Evolutionary conservation across 1,140 invertebrate genomes (phyloP), one percentile per base, ranked within the genome.

Genomic region (Lordiphosa collinella): DNA sequence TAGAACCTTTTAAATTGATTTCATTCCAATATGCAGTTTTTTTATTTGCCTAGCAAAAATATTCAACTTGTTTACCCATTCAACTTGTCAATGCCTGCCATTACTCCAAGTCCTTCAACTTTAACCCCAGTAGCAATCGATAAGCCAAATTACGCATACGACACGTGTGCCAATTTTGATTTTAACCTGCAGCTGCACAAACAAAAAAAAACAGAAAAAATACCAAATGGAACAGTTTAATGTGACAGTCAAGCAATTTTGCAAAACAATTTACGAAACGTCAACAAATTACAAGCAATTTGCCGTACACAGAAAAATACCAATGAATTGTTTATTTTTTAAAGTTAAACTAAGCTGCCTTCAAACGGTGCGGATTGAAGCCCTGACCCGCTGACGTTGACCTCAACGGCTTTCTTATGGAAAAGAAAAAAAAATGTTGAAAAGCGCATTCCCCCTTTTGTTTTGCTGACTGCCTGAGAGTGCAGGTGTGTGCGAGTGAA

Each of bases 141-240:
- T 79, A 55, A 79, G 75, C 75, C 70, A 75, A 82, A 79, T 79
- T 79, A 79, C 70, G 65, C 71, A 82, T 82, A 82, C 76, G 75
- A 75, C 75, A 79, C 75, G 75, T 79, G 59, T 75, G 50, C 38
- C 50, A 49, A 43, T 38, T 44, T 49, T 34, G 16, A 31, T 41
- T 52, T 11, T 35, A 36, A 16, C 59, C 43, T 48, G 29, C 51
- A 74, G 47, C 65, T 69, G 59, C 58, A 14, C 11, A 35, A 12
- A 31, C 10, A 16, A 9, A 10, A 8, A 18, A 9, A 16, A 11
- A 40, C 36, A 37, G 25, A 2, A 18, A 35, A 46, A 18, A 32
- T 25, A 25, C 29, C 34, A 50, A 58, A 37, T 22, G 38, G 36
- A 50, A 44, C 52, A 54, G 57, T 57, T 65, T 60, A 55, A 48